Percentiles rank a stretch among this genome's conserved stretches.
These are phyloP conservation scores for Betta splendens DNA, from an alignment of 2,797 vertebrate genomes.

Conservation along the genomic window DNA sequence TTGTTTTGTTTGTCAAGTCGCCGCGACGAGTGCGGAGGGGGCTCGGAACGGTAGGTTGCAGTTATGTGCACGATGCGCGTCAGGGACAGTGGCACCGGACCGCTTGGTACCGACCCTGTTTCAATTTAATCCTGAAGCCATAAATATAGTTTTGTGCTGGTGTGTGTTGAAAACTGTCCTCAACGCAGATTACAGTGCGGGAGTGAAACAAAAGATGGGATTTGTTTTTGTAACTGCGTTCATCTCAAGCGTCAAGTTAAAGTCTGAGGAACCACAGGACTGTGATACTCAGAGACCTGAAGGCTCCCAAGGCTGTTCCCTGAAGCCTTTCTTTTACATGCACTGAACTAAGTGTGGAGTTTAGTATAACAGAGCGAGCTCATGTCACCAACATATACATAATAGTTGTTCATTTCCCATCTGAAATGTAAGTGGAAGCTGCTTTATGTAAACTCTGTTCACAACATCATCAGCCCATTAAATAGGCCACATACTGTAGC, in stretches of 20 bases:
- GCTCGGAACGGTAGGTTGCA: conserved; percentile 50
- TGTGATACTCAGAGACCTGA: neutral
- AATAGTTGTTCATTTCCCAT: no score
- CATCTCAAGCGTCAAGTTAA: conserved; percentile 1
- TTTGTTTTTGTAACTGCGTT: conserved; percentile 5
- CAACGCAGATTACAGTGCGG: neutral
- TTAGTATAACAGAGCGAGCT: no score
- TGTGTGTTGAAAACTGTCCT: neutral
- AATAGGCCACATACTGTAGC: no score
- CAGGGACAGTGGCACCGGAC: conserved; percentile 37
- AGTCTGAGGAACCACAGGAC: conserved; percentile 1
- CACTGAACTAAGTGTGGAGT: no score
- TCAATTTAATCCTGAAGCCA: conserved; percentile 3
- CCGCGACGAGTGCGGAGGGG: conserved; percentile 27
- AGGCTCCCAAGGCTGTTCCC: neutral
- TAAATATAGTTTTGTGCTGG: neutral
- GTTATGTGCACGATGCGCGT: conserved; percentile 17
- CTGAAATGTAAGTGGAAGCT: no score
- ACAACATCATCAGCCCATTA: no score
- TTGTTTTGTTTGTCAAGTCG: conserved; percentile 23
- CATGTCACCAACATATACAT: no score
- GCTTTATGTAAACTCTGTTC: no score
- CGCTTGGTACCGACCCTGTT: conserved; percentile 8
- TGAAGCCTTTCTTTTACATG: neutral
- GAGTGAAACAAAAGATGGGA: conserved; percentile 31